These are phyloP conservation scores for Alces alces DNA, from an alignment of 2,113 vertebrate species.

Conservation along the genomic window DNA sequence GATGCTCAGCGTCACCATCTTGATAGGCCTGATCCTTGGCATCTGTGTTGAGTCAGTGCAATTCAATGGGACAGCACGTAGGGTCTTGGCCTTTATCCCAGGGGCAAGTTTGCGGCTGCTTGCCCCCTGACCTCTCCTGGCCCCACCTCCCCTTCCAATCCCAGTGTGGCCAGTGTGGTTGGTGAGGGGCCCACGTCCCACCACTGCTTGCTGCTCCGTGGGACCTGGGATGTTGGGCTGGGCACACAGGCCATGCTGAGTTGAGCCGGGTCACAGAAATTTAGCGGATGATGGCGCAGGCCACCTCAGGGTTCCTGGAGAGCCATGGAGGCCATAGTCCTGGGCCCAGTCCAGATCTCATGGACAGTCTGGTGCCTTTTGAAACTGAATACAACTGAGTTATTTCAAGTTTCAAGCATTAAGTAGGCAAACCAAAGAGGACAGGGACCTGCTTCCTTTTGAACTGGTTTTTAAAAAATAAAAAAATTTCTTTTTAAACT, in stretches of 20 bases:
- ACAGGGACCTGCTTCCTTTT: not conserved
- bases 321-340: not conserved
- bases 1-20: rapidly evolving
- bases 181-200: rapidly evolving
- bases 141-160: not conserved
- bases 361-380: not conserved
- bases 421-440: not conserved
- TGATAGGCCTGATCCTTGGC: not conserved
- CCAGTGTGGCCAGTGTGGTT: rapidly evolving
- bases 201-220: not conserved
- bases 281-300: rapidly evolving
- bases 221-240: too few species aligned
- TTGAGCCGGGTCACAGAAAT: too few species aligned
- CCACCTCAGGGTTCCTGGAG: not conserved
- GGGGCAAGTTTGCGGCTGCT: rapidly evolving
- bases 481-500: not conserved
- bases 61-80: rapidly evolving
- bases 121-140: not conserved
- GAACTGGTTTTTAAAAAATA: not conserved
- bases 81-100: not conserved
- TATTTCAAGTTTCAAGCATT: not conserved
- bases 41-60: rapidly evolving
- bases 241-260: not conserved
- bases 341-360: rapidly evolving
- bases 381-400: not conserved